A percentile compares a stretch with the other conserved stretches of the same genome.
phyloP scores from a whole-genome alignment of 2,888 invertebrate species.

The Lacanobia oleracea region DNA sequence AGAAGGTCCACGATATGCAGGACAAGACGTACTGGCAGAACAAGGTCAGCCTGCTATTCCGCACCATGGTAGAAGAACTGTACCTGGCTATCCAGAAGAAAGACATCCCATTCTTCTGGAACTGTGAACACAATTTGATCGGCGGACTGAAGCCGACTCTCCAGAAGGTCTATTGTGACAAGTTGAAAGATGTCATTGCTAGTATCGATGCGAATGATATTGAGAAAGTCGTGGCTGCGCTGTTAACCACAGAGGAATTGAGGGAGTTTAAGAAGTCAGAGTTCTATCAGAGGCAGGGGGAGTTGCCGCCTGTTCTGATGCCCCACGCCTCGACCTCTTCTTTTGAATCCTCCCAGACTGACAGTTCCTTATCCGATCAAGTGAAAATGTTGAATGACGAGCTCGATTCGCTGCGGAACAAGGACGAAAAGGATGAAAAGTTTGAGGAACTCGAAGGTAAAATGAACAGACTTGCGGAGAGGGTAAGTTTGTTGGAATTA shows the following conservation, averaged over 20 bases:
- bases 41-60: conserved; percentile 77
- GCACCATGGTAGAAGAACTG: conserved; percentile 80
- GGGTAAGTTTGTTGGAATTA: conserved; percentile 68
- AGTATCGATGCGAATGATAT: conserved; percentile 79
- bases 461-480: conserved; percentile 65
- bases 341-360: conserved; percentile 28
- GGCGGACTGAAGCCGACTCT: conserved; percentile 76
- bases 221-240: conserved; percentile 71
- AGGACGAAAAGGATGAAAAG: conserved; percentile 58
- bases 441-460: conserved; percentile 58
- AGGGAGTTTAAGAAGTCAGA: conserved; percentile 75
- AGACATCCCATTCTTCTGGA: conserved; percentile 83
- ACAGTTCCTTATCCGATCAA: conserved; percentile 51
- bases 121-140: conserved; percentile 80
- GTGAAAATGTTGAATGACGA: conserved; percentile 69
- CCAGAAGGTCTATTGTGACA: conserved; percentile 76
- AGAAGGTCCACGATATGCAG: conserved; percentile 78
- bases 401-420: conserved; percentile 61
- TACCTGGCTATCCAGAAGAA: conserved; percentile 74
- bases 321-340: conserved; percentile 22
- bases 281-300: conserved; percentile 73
- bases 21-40: conserved; percentile 81
- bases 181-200: conserved; percentile 79
- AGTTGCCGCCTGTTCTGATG: conserved; percentile 28
- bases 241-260: conserved; percentile 78